Evolutionary conservation across 2,113 vertebrate genomes (phyloP), one percentile per base, ranked within the genome.

Genomic region (Theristicus caerulescens): DNA sequence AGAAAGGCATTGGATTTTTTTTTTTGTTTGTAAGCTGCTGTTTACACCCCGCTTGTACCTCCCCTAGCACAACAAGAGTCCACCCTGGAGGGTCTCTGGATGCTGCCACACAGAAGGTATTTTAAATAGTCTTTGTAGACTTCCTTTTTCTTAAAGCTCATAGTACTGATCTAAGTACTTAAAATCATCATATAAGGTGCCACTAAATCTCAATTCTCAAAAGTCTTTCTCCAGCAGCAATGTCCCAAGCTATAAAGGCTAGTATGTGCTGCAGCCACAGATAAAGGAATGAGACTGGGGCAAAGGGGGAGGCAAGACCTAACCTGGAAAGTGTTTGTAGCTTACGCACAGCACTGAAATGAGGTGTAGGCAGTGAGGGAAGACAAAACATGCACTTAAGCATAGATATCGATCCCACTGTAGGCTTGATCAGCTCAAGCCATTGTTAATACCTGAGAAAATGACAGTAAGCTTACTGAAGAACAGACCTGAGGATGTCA

Each of bases 251-350:
- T 42, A 15, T 13, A 18, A 59, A 66, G 10, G 11, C 59, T 49
- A 64, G 6, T 9, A 17, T 10, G 15, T 57, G 29, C 49, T 66
- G 24, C 13, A 87, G n/a, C 19, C 20, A 61, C 31, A 66, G 4
- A 3, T 9, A 42, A 54, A 59, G 24, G 47, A 88, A 70, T 13
- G 18, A 67, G 14, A 4, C 9, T 31, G 31, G 36, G 78, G 62
- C 1, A 6, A 77, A 78, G 15, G 0, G 6, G 12, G 31, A 57
- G 9, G 16, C 10, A 58, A 67, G 38, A 67, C 8, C 11, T 4
- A 2, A 16, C 10, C 29, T 65, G 58, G 29, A 27, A 76, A 52
- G 7, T 4, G 13, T 44, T 64, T 67, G n/a, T 21, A 51, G 44
- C 26, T 72, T 29, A 64, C 24, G 44, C 13, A 21, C 15, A 86